Evolutionary conservation across 2,888 invertebrate genomes (phyloP).

Genomic region (Caenorhabditis sulstoni): DNA sequence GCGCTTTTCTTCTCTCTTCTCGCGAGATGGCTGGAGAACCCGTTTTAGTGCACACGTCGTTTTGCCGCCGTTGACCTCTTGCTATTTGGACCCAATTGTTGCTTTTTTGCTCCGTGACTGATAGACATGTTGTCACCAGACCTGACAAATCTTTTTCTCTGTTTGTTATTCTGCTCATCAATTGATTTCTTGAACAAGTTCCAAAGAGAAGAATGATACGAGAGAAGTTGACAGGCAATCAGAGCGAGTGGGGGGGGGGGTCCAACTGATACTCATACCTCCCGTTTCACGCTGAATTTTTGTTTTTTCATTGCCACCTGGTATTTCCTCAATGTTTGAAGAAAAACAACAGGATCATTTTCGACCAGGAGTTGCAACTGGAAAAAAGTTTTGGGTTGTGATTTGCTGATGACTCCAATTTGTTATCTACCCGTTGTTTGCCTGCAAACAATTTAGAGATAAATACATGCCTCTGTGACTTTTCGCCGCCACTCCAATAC

Average conservation of each 20-base stretch:
- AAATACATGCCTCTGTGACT: slow-evolving; percentile 17
- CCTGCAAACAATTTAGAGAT: slow-evolving; percentile 15
- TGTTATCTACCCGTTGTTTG: no score
- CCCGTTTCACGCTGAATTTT: slow-evolving; percentile 8
- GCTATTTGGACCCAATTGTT: slow-evolving; percentile 40
- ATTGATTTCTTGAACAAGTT: slow-evolving; percentile 45
- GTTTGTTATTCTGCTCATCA: slow-evolving; percentile 24
- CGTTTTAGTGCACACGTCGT: slow-evolving; percentile 47
- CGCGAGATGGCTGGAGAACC: not conserved
- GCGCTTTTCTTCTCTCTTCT: not conserved
- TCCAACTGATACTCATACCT: slow-evolving; percentile 15
- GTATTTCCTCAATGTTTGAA: not conserved
- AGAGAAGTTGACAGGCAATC: slow-evolving; percentile 24
- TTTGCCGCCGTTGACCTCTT: slow-evolving; percentile 45
- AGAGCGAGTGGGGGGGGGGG: no score
- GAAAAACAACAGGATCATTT: not conserved
- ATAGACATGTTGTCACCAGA: slow-evolving; percentile 14
- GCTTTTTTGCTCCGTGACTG: slow-evolving; percentile 14
- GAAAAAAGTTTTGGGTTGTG: no score
- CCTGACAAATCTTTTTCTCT: slow-evolving; percentile 2
- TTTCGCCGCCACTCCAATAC: slow-evolving; percentile 29
- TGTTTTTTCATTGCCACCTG: slow-evolving; percentile 1
- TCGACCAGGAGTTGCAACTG: no score
- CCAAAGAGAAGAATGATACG: slow-evolving; percentile 19
- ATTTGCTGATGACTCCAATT: no score